Conservation (phyloP, 2,888 invertebrate genomes). For the Pyrochroa serraticornis region DNA sequence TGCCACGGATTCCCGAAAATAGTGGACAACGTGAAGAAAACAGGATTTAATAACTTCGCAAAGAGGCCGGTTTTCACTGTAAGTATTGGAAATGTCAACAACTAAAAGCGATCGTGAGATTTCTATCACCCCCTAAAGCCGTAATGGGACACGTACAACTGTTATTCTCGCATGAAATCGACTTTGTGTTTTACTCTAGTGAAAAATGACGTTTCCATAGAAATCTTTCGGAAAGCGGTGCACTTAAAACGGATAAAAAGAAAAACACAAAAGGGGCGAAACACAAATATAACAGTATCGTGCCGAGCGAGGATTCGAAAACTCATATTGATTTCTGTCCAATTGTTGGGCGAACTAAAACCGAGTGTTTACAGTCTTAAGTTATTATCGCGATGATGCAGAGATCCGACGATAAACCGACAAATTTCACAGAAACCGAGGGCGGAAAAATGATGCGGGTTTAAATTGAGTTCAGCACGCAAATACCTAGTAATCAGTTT, state of each 20-base stretch:
- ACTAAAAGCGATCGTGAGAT: too few relatives aligned
- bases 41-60: too few relatives aligned
- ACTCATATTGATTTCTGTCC: constrained; percentile 13
- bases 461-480: constrained; percentile 18
- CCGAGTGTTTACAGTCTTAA: constrained; percentile 21
- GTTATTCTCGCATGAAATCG: too few relatives aligned
- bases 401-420: constrained; percentile 24
- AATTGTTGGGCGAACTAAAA: constrained; percentile 5
- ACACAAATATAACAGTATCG: background rate
- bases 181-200: too few relatives aligned
- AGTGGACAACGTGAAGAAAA: too few relatives aligned
- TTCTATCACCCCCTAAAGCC: too few relatives aligned
- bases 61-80: too few relatives aligned
- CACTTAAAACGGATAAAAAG: background rate
- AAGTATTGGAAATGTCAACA: too few relatives aligned
- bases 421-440: constrained; percentile 21
- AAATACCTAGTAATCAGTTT: constrained; percentile 19
- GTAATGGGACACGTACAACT: too few relatives aligned
- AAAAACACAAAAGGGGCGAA: constrained; percentile 1
- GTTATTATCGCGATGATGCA: constrained; percentile 24
- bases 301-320: background rate
- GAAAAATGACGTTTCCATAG: too few relatives aligned
- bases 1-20: too few relatives aligned
- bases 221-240: too few relatives aligned
- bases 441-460: constrained; percentile 16